Percentiles rank a stretch among this genome's conserved stretches.
Evolutionary conservation across 2,888 invertebrate species (phyloP).

Genomic region (Choristoneura rosaceana): DNA sequence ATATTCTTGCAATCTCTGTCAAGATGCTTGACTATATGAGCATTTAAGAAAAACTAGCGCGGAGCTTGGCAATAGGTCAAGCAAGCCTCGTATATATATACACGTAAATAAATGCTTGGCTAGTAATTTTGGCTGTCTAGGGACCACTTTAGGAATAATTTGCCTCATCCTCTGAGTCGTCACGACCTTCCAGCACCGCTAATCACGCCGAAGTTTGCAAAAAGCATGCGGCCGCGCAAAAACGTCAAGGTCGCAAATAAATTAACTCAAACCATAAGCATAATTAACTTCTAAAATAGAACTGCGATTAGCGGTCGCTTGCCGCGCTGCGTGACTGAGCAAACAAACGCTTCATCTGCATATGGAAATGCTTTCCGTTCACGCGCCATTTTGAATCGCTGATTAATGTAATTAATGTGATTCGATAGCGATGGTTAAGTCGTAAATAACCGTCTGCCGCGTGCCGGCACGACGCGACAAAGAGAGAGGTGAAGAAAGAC

Average conservation of each 20-base stretch:
- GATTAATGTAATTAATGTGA: slow-evolving; percentile 10
- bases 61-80: too few relatives aligned
- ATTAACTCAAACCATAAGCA: slow-evolving; percentile 11
- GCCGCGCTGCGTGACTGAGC: slow-evolving; percentile 17
- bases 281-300: slow-evolving; percentile 12
- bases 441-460: not conserved
- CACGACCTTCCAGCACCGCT: not conserved
- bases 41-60: too few relatives aligned
- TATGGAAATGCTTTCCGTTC: slow-evolving; percentile 12
- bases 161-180: not conserved
- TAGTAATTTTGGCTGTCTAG: too few relatives aligned
- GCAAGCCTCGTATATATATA: too few relatives aligned
- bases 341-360: slow-evolving; percentile 22
- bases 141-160: not conserved
- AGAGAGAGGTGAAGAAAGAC: slow-evolving; percentile 8
- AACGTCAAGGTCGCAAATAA: slow-evolving; percentile 18
- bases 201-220: not conserved
- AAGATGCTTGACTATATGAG: too few relatives aligned
- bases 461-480: not conserved
- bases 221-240: slow-evolving; percentile 15
- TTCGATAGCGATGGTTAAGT: not conserved
- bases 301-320: not conserved
- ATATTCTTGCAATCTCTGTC: too few relatives aligned
- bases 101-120: too few relatives aligned
- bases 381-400: slow-evolving; percentile 21